Conservation (phyloP, 2,797 vertebrate genomes). For the Sebastes hubbsi region DNA sequence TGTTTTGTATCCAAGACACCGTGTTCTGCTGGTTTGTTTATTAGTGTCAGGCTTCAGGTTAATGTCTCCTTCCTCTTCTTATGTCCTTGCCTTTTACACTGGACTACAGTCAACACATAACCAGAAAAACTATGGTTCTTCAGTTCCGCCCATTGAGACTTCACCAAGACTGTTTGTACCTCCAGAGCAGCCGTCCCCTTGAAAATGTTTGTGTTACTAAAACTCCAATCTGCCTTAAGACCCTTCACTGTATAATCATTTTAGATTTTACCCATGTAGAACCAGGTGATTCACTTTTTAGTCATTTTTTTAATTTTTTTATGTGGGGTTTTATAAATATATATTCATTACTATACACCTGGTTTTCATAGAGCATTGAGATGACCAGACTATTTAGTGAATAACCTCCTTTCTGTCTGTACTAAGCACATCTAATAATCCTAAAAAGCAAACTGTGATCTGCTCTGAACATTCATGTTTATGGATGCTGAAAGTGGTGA, state of each 20-base stretch:
- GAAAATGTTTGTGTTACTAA: not conserved
- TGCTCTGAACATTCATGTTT: slow-evolving; percentile 26
- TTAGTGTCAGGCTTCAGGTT: not conserved
- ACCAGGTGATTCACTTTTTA: not conserved
- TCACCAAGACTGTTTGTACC: not conserved
- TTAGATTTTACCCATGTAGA: not conserved
- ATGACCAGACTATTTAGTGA: not conserved
- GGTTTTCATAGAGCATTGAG: not conserved
- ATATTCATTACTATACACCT: not conserved
- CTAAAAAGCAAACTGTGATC: slow-evolving; percentile 1
- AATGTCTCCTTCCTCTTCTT: not conserved
- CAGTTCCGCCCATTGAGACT: not conserved
- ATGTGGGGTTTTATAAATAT: not conserved
- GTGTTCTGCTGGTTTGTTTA: not conserved
- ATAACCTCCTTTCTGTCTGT: not conserved
- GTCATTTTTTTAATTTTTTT: not conserved
- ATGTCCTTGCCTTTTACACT: not conserved
- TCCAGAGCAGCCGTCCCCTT: not conserved
- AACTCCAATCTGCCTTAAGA: not conserved
- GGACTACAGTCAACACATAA: not conserved
- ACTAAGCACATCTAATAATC: not conserved
- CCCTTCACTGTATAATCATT: not conserved
- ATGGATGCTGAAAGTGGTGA: slow-evolving; percentile 30
- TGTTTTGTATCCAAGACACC: not conserved
- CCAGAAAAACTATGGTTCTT: not conserved